Base-by-base conservation (phyloP, 2,113 vertebrate species). In the Aptenodytes forsteri region DNA sequence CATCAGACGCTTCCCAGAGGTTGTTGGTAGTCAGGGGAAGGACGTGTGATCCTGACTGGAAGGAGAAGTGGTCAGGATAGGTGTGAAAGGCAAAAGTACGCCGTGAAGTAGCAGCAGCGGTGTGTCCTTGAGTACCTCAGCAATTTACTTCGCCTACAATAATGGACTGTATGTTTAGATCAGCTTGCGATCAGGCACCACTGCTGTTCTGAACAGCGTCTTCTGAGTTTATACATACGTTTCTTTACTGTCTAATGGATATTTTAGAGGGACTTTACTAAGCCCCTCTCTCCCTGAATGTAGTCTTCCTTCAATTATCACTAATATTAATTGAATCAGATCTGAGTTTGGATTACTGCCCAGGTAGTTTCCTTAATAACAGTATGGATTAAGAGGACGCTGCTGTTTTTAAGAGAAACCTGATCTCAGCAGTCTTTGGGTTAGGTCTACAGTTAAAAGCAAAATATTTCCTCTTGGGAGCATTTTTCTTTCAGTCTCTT, bases 221-320 rank as follows among this genome's bases (percentile, higher is more conserved):
- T 7, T 83, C 58, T 26, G 62, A 59, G 54, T 58, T 62, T 18
- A 36, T 14, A 23, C 4, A 1, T 6, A 13, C 0, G 0, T 71
- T 81, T 65, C 58, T 87, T 40, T 92, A 40, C 25, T 62, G 27
- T 40, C n/a, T 78, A n/a, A 26, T 30, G 55, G 65, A 7, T 36
- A 56, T 64, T 87, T 87, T 42, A 78, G 34, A 59, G 19, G 29
- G n/a, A 56, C 34, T 50, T 93, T 10, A 26, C n/a, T 7, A 8
- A 21, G 16, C 15, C 8, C 22, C 8, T 55, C 34, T 82, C 61
- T 81, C 47, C 32, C 34, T 85, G 30, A 64, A 76, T 30, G 12
- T 49, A 52, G 27, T 54, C 55, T 77, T 87, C 8, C 23, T 92
- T 55, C 44, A 55, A 1, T 32, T 87, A 16, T 27, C 17, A 12